Base-by-base conservation (phyloP, 2,888 invertebrate species). In the Meiosimyza platycephala region DNA sequence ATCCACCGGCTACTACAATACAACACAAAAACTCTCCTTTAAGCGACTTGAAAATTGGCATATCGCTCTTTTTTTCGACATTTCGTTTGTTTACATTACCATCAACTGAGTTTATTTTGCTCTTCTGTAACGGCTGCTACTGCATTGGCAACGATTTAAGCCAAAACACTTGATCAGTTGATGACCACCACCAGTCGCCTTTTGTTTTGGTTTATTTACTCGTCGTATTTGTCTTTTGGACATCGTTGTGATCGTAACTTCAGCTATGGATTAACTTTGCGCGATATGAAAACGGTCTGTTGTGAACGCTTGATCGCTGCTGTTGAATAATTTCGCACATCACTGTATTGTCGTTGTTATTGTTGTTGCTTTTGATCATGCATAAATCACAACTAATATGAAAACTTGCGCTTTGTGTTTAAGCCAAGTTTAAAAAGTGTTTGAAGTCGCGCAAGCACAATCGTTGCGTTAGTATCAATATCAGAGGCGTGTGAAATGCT, bases 391-490 rank as follows among this genome's bases (percentile, higher is more conserved):
- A 55, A 55, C 55, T 18, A 51, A 64, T 18, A 22, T 7, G 12
- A 50, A 16, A n/a, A n/a, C 13, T 15, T 18, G 28, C 13, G 51
- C 60, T 40, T 51, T 18, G 64, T 15, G 15, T 51, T 51, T 16
- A 50, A 22, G 64, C 64, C 51, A 64, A 47, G 33, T 11, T 63
- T 48, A 16, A 18, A 48, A 51, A 22, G 48, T n/a, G 11, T 64
- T 70, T 48, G 18, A 47, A 63, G 70, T 40, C 52, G 54, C 70
- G 52, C 40, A 40, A 54, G 47, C 63, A 47, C 54, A 28, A 63
- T 54, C 16, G 63, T 63, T 16, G 7, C 54, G 52, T 70, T 28
- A 70, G 70, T 70, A 62, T 70, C 47, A 52, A 52, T 62, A 52
- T 22, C 40, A 57, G 40, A 70, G 62, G 63, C 63, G 54, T 54